phyloP scores from a whole-genome alignment of 2,113 vertebrate species.

The Laticauda laticaudata region DNA sequence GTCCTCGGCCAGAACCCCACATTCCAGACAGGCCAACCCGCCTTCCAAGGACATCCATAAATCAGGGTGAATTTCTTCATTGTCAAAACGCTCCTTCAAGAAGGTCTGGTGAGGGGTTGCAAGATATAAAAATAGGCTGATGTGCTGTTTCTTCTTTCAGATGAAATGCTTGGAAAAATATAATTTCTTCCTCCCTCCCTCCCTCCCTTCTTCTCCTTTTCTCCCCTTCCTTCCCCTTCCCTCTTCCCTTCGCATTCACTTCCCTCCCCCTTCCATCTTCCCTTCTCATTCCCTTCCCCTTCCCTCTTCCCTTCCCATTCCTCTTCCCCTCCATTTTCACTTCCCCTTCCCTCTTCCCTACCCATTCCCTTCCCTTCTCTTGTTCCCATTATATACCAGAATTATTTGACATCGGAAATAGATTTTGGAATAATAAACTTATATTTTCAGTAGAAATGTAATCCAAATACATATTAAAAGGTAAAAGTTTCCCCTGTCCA shows the following conservation, averaged over 20 bases:
- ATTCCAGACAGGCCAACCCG: slow-evolving; percentile 88
- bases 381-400: too few relatives aligned
- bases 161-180: not conserved
- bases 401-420: not conserved
- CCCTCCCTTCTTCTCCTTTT: too few relatives aligned
- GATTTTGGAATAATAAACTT: not conserved
- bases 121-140: slow-evolving; percentile 5
- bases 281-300: too few relatives aligned
- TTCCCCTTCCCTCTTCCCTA: too few relatives aligned
- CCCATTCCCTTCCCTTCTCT: too few relatives aligned
- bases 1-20: slow-evolving; percentile 90
- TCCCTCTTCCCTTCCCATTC: too few relatives aligned
- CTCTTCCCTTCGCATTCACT: too few relatives aligned
- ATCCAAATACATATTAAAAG: not conserved
- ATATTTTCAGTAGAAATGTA: not conserved
- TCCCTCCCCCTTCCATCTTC: too few relatives aligned
- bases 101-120: slow-evolving; percentile 75
- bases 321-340: too few relatives aligned
- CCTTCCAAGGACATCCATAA: slow-evolving; percentile 94
- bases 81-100: slow-evolving; percentile 97
- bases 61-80: slow-evolving; percentile 85
- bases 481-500: too few relatives aligned
- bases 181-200: not conserved
- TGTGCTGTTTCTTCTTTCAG: not conserved
- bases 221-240: too few relatives aligned